Percentiles rank a stretch among this genome's conserved stretches.
These are phyloP conservation scores for Volucella inflata DNA, from an alignment of 2,888 invertebrate species.

Conservation along the genomic window DNA sequence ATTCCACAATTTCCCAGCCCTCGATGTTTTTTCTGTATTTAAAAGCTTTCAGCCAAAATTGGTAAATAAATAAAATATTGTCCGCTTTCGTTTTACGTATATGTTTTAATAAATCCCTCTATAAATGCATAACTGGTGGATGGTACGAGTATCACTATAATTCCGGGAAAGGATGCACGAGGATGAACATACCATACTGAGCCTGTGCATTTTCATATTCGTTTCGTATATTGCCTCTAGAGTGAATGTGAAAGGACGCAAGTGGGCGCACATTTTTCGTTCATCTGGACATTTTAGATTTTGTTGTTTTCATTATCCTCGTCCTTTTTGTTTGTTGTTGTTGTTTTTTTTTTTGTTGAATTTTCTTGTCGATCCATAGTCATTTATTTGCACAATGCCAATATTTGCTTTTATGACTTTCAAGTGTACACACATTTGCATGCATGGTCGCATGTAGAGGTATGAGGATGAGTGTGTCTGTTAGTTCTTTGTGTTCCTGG, in stretches of 20 bases:
- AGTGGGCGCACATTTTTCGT: slow-evolving; percentile 37
- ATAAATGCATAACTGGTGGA: too few relatives aligned
- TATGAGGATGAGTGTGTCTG: slow-evolving; percentile 11
- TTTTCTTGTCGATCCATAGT: slow-evolving; percentile 49
- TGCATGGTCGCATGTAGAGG: neutral
- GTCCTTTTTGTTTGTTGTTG: slow-evolving; percentile 3
- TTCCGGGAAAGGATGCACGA: too few relatives aligned
- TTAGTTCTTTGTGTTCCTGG: neutral
- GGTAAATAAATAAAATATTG: too few relatives aligned
- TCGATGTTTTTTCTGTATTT: too few relatives aligned
- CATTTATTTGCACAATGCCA: slow-evolving; percentile 68
- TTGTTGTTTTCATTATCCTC: slow-evolving; percentile 32
- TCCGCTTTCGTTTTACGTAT: too few relatives aligned
- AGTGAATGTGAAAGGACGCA: neutral
- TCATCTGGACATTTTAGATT: slow-evolving; percentile 66
- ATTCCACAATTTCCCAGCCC: too few relatives aligned
- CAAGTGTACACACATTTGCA: slow-evolving; percentile 25
- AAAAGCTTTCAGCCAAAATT: too few relatives aligned
- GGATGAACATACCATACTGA: too few relatives aligned
- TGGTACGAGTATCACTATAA: too few relatives aligned
- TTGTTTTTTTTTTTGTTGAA: slow-evolving; percentile 20
- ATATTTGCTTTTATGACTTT: slow-evolving; percentile 71
- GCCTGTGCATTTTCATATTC: too few relatives aligned
- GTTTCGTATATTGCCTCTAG: too few relatives aligned
- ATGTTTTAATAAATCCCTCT: too few relatives aligned